A percentile compares a stretch with the other conserved stretches of the same genome.
Evolutionary conservation across 1,140 invertebrate genomes (phyloP).

Genomic region (Mercenaria mercenaria): DNA sequence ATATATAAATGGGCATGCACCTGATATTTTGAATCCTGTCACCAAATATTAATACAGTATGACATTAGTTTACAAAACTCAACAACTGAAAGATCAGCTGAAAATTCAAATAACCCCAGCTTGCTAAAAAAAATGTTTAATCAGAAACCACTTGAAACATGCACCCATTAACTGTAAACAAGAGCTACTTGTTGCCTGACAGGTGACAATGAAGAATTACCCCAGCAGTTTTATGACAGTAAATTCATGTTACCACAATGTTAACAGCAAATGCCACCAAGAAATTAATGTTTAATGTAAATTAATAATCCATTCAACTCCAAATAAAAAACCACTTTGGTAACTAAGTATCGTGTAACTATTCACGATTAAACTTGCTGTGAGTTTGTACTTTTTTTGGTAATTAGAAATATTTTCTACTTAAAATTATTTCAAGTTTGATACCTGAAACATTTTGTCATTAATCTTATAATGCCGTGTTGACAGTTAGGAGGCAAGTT

Average conservation of each 20-base stretch:
- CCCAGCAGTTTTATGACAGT: neutral
- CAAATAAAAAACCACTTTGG: neutral
- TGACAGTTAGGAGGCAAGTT: neutral
- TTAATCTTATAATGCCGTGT: neutral
- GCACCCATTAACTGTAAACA: slow-evolving; percentile 22
- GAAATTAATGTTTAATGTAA: slow-evolving; percentile 35
- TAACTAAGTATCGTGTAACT: neutral
- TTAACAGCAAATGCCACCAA: slow-evolving; percentile 41
- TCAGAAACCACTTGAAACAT: slow-evolving; percentile 11
- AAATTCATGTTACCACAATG: slow-evolving; percentile 22
- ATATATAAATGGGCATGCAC: too few species aligned
- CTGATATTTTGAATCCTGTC: too few species aligned
- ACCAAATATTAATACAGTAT: too few species aligned
- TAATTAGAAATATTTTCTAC: neutral
- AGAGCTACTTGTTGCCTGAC: neutral
- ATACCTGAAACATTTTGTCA: neutral
- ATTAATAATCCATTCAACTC: neutral
- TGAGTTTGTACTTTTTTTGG: neutral
- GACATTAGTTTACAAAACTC: too few species aligned
- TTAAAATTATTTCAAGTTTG: too few species aligned
- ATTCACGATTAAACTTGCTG: neutral
- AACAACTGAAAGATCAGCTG: too few species aligned
- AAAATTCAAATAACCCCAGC: neutral
- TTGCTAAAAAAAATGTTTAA: neutral
- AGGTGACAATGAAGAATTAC: slow-evolving; percentile 52